Conservation (phyloP, 2,888 invertebrate genomes). For the Hylaea fasciaria region DNA sequence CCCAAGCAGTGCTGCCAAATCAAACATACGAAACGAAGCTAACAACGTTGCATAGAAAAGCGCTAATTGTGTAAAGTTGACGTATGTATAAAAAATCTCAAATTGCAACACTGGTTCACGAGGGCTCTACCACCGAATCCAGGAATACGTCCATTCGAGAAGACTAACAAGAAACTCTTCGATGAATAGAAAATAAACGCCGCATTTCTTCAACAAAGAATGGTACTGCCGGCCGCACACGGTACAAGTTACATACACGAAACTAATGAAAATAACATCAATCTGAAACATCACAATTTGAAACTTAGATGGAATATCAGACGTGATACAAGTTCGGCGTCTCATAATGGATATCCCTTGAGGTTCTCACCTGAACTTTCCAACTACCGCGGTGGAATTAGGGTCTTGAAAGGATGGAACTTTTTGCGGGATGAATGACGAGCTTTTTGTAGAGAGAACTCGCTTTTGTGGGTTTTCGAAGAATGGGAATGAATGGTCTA, state of each 20-base stretch:
- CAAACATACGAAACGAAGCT: no score
- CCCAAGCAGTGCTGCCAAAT: no score
- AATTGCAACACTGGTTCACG: no score
- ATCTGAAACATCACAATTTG: constrained; percentile 24
- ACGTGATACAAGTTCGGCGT: constrained; percentile 31
- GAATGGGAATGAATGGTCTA: not conserved
- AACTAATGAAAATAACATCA: constrained; percentile 30
- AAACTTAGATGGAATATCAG: constrained; percentile 40
- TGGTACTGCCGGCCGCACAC: not conserved
- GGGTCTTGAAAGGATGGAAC: constrained; percentile 9
- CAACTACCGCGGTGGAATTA: constrained; percentile 18
- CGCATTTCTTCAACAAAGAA: not conserved
- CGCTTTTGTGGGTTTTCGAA: not conserved
- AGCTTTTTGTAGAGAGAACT: constrained; percentile 5
- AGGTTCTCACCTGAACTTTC: constrained; percentile 29
- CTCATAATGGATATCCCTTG: constrained; percentile 35
- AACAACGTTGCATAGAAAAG: no score
- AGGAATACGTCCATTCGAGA: not conserved
- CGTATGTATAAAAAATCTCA: no score
- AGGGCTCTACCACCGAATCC: no score
- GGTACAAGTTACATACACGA: constrained; percentile 21
- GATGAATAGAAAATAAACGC: not conserved
- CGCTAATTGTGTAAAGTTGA: no score
- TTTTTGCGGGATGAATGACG: constrained; percentile 9
- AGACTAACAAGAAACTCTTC: not conserved